phyloP scores from a whole-genome alignment of 2,113 vertebrate species.

The Sceloporus tristichus region DNA sequence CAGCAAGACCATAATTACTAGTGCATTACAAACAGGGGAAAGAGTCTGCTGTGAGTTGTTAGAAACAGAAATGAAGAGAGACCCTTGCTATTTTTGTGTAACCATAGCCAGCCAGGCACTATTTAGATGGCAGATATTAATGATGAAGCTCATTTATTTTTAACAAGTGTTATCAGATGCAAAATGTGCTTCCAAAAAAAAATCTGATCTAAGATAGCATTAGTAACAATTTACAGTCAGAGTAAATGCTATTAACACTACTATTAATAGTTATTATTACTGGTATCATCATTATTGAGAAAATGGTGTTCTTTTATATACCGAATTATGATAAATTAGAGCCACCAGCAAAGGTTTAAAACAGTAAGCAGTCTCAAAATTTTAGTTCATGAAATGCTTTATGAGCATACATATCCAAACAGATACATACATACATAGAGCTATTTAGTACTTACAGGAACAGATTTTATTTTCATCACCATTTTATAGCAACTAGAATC shows the following conservation, averaged over 20 bases:
- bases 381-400: background rate
- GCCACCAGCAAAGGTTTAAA: accelerated
- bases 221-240: background rate
- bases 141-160: background rate
- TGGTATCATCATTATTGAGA: background rate
- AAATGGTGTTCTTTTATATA: background rate
- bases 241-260: background rate
- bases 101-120: slow-evolving; percentile 41
- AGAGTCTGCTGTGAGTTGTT: slow-evolving; percentile 67
- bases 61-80: slow-evolving; percentile 47
- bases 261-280: background rate
- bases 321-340: background rate
- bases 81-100: slow-evolving; percentile 36
- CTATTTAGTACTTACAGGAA: background rate
- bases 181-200: slow-evolving; percentile 32
- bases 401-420: background rate
- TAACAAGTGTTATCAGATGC: slow-evolving; percentile 20
- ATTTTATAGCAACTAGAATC: slow-evolving; percentile 16
- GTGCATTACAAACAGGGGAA: slow-evolving; percentile 63
- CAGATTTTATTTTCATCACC: slow-evolving; percentile 22
- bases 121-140: slow-evolving; percentile 25
- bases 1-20: slow-evolving; percentile 70
- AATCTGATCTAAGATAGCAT: background rate
- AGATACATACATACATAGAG: background rate
- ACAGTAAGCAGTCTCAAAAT: slow-evolving; percentile 10